A percentile compares a stretch with the other conserved stretches of the same genome.
These are phyloP conservation scores for Phocides pigmalion DNA, from an alignment of 1,140 invertebrate species.

Conservation along the genomic window DNA sequence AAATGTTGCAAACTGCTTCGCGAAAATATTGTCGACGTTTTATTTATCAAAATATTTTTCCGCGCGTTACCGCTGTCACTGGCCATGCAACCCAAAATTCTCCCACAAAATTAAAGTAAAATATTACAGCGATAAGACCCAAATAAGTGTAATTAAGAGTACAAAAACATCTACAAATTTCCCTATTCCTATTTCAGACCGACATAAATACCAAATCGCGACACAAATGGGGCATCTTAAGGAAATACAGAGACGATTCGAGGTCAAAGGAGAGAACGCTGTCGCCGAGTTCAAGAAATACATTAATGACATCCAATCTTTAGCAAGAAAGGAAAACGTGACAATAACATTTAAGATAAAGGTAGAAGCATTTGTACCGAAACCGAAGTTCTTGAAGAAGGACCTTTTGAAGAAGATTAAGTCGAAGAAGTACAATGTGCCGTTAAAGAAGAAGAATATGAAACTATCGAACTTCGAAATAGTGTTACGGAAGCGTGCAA, in stretches of 20 bases:
- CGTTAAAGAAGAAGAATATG: conserved; percentile 71
- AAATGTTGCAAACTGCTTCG: conserved; percentile 5
- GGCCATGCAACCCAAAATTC: conserved; percentile 23
- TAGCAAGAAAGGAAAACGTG: conserved; percentile 55
- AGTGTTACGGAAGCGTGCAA: conserved; percentile 54
- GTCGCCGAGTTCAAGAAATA: conserved; percentile 56
- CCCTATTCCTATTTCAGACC: conserved; percentile 48
- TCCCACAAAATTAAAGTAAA: conserved; percentile 29
- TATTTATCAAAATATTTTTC: conserved; percentile 20
- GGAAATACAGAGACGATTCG: conserved; percentile 64
- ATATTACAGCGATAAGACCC: conserved; percentile 35
- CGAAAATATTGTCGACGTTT: conserved; percentile 22
- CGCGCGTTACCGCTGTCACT: conserved; percentile 27
- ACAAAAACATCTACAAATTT: conserved; percentile 38
- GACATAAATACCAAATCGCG: conserved; percentile 50
- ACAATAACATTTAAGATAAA: conserved; percentile 60
- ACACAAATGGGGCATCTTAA: conserved; percentile 49
- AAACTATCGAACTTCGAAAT: conserved; percentile 71
- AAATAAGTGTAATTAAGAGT: conserved; percentile 39
- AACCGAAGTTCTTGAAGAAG: conserved; percentile 42
- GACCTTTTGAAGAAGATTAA: conserved; percentile 46
- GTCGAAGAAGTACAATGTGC: conserved; percentile 71
- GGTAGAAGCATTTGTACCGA: conserved; percentile 46
- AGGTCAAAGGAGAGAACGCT: conserved; percentile 56
- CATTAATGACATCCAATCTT: conserved; percentile 52